Evolutionary conservation across 2,888 invertebrate species (phyloP).

Genomic region (Tetropium fuscum): DNA sequence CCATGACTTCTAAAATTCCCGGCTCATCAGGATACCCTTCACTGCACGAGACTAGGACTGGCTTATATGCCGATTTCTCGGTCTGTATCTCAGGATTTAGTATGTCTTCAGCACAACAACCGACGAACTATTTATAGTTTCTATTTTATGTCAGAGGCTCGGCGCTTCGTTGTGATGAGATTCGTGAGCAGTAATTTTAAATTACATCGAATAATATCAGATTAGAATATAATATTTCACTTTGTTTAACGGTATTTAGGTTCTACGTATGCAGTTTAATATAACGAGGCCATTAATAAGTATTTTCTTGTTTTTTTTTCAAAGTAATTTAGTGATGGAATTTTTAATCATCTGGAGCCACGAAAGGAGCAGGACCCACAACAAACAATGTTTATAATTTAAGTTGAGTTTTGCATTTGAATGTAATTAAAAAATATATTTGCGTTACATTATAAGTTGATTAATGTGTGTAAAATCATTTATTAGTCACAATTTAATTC

Average conservation of each 20-base stretch:
- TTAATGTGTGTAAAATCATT: too few species aligned
- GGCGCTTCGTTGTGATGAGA: constrained; percentile 3
- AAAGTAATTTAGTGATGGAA: too few species aligned
- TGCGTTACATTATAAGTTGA: too few species aligned
- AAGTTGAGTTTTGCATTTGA: too few species aligned
- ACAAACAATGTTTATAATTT: too few species aligned
- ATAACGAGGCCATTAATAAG: not conserved
- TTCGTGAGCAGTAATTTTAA: not conserved
- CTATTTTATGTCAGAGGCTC: not conserved
- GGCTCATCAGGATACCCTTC: constrained; percentile 12
- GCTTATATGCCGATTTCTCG: constrained; percentile 12
- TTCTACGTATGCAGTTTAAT: not conserved
- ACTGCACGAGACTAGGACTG: constrained; percentile 2
- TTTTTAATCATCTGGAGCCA: too few species aligned
- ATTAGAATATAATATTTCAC: constrained; percentile 14
- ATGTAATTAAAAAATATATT: too few species aligned
- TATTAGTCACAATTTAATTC: too few species aligned
- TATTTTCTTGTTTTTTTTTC: too few species aligned
- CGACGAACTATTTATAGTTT: constrained; percentile 7
- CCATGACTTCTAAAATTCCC: constrained; percentile 10
- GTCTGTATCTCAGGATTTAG: not conserved
- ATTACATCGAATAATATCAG: constrained; percentile 2
- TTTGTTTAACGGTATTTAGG: constrained; percentile 6
- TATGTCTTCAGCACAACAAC: constrained; percentile 6
- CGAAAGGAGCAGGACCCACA: too few species aligned